Evolutionary conservation across 2,888 invertebrate species (phyloP), one percentile per base, ranked within the genome.

Genomic region (Nysson spinosus): DNA sequence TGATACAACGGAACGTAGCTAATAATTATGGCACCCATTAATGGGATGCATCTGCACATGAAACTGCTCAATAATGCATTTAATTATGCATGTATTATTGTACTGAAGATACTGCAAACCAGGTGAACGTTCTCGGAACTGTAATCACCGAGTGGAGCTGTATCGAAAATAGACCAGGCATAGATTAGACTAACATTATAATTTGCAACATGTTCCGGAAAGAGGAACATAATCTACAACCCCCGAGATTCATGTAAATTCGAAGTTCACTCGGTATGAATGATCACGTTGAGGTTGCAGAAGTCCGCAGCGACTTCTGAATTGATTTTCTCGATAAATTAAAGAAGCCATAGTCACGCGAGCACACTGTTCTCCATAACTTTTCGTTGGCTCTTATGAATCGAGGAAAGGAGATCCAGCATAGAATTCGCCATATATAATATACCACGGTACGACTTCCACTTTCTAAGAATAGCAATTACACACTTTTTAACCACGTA

Each of bases 261-360:
- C n/a, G 42, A 47, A 26, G 34, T 61, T 47, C 9, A 17, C 24
- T 40, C 42, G 12, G 26, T 6, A 14, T 20, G 34, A 28, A n/a
- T 22, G 50, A 57, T 57, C 22, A 44, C 17, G 16, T 57, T 50
- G 37, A 30, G 16, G 28, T 49, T 49, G 28, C 12, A 19, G 42
- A 56, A 52, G 46, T n/a, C 39, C 42, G 30, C 47, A 30, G 47
- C 28, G 46, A 47, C 24, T 30, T 51, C 47, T 46, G 37, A 58
- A 63, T 63, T 58, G 46, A 63, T 63, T 42, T 42, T 42, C 28
- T 20, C 44, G 63, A 63, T 51, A 46, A 58, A 44, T 44, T 46
- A 42, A 32, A 51, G 50, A 46, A 50, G 22, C 28, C 55, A 28
- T 39, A 55, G 55, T 63, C 63, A 63, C 63, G 63, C 63, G 57